These are phyloP conservation scores for Rhagonycha fulva DNA, from an alignment of 2,888 invertebrate genomes.

Conservation along the genomic window DNA sequence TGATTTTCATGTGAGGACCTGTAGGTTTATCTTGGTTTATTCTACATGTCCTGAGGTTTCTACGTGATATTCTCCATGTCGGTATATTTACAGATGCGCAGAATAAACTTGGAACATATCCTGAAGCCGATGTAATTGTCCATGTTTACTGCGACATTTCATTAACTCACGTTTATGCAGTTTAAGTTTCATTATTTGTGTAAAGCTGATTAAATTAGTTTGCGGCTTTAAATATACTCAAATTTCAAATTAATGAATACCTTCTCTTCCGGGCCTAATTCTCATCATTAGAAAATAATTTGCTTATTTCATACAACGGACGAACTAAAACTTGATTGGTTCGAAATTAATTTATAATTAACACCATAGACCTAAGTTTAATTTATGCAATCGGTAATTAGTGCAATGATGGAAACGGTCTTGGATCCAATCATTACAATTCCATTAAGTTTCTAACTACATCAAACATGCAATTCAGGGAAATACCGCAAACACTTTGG, in stretches of 20 bases:
- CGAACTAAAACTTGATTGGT: not conserved
- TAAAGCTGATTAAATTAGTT: slow-evolving; percentile 22
- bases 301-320: not conserved
- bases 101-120: slow-evolving; percentile 32
- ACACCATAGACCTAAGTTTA: not conserved
- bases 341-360: slow-evolving; percentile 1
- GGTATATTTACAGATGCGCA: slow-evolving; percentile 26
- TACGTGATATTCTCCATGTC: slow-evolving; percentile 19
- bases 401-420: slow-evolving; percentile 35
- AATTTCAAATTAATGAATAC: not conserved
- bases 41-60: slow-evolving; percentile 22
- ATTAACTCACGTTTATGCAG: slow-evolving; percentile 38
- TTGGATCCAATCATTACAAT: slow-evolving; percentile 44
- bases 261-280: not conserved
- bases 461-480: slow-evolving; percentile 49
- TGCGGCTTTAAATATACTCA: slow-evolving; percentile 1
- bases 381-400: slow-evolving; percentile 29
- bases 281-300: not conserved
- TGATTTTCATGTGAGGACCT: slow-evolving; percentile 6
- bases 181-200: slow-evolving; percentile 32
- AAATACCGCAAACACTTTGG: slow-evolving; percentile 49
- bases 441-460: slow-evolving; percentile 52
- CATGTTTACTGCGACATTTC: slow-evolving; percentile 40
- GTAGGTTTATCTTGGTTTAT: slow-evolving; percentile 24
- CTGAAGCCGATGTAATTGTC: slow-evolving; percentile 33